These are phyloP conservation scores for Oligia latruncula DNA, from an alignment of 2,888 invertebrate genomes.

Conservation along the genomic window DNA sequence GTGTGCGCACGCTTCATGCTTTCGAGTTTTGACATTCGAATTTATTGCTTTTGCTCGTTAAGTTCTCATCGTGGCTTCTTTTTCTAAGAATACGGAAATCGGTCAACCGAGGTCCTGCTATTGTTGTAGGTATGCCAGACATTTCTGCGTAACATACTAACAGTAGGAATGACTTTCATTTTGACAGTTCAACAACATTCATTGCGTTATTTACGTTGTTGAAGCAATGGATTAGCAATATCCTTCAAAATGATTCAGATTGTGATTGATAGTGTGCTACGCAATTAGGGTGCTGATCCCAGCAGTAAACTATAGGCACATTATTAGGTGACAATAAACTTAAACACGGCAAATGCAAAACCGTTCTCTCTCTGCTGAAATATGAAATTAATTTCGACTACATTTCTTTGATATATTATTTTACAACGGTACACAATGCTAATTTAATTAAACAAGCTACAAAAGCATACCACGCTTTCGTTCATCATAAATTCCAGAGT, in stretches of 20 bases:
- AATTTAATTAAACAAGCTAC: constrained; percentile 32
- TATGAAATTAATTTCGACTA: background rate
- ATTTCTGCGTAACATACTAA: background rate
- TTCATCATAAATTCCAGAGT: constrained; percentile 44
- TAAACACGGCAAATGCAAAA: background rate
- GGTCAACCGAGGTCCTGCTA: background rate
- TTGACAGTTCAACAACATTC: background rate
- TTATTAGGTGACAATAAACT: constrained; percentile 1
- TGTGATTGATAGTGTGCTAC: too few species aligned
- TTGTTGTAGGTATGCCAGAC: background rate
- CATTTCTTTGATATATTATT: background rate
- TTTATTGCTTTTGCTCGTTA: constrained; percentile 32
- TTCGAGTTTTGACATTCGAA: constrained; percentile 51
- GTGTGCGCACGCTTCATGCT: constrained; percentile 54
- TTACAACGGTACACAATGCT: background rate
- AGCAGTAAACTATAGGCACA: constrained; percentile 1
- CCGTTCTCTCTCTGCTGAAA: background rate
- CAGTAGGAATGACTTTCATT: background rate
- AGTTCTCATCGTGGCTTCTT: constrained; percentile 20
- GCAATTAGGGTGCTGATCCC: background rate
- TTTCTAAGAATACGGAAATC: constrained; percentile 16
- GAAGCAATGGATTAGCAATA: background rate
- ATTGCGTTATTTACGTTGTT: background rate
- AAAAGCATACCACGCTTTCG: constrained; percentile 29
- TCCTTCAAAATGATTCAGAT: background rate